Conservation (phyloP, 2,113 vertebrate species). For the Chinchilla lanigera region DNA sequence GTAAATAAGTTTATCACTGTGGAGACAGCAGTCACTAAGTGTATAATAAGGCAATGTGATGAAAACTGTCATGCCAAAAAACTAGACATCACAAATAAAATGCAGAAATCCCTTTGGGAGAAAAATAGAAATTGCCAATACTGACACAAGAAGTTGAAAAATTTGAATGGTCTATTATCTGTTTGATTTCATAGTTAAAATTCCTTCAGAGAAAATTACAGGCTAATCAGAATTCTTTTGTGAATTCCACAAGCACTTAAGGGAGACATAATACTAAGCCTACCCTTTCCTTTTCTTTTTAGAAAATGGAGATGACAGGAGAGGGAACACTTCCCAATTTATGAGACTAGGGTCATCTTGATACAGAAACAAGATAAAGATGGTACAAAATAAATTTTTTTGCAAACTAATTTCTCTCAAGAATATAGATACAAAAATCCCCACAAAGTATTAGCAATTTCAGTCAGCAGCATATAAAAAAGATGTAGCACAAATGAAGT, state of each 20-base stretch:
- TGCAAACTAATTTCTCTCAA: background rate
- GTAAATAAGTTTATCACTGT: background rate
- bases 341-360: background rate
- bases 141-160: background rate
- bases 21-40: background rate
- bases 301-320: background rate
- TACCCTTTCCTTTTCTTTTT: background rate
- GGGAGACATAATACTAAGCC: background rate
- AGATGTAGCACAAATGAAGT: background rate
- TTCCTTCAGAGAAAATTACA: background rate
- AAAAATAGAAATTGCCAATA: background rate
- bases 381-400: background rate
- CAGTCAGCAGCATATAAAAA: background rate
- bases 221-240: background rate
- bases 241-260: background rate
- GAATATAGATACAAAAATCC: background rate
- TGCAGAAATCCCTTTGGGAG: background rate
- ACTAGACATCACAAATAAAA: background rate
- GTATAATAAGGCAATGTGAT: background rate
- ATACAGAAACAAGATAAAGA: background rate
- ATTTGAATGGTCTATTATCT: background rate
- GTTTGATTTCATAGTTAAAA: background rate
- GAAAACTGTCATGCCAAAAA: background rate
- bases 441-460: background rate
- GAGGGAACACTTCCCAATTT: background rate